Evolutionary conservation across 2,113 vertebrate genomes (phyloP).

Genomic region (Silurus asotus): DNA sequence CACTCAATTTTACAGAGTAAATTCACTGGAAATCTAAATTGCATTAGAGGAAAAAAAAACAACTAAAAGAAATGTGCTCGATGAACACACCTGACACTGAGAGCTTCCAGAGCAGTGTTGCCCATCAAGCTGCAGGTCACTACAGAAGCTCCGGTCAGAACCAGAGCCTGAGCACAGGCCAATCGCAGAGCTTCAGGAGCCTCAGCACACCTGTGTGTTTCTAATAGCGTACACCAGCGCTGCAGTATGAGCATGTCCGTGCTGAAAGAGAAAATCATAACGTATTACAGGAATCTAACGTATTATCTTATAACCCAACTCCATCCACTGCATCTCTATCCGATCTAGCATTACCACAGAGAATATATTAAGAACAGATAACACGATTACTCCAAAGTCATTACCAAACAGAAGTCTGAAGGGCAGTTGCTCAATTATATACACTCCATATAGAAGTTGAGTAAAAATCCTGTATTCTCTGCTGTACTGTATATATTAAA

Average conservation of each 20-base stretch:
- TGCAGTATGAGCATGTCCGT: conserved; percentile 40
- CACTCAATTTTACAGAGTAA: too few relatives aligned
- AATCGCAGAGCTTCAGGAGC: conserved; percentile 73
- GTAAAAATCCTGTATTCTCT: neutral
- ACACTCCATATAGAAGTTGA: too few relatives aligned
- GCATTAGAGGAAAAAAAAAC: neutral
- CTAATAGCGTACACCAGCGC: conserved; percentile 74
- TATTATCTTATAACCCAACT: neutral
- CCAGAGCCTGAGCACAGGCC: conserved; percentile 75
- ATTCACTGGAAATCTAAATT: neutral
- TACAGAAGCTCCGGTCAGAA: conserved; percentile 59
- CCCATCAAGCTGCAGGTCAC: conserved; percentile 52
- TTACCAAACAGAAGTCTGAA: neutral
- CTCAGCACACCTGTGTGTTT: conserved; percentile 61
- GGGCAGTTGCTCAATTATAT: neutral
- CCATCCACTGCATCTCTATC: neutral
- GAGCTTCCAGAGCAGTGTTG: neutral
- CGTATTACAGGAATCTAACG: neutral
- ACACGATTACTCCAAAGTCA: neutral
- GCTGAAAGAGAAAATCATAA: conserved; percentile 54
- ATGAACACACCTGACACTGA: conserved; percentile 71
- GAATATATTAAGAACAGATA: neutral
- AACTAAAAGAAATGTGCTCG: neutral
- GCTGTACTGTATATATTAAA: neutral
- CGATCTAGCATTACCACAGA: neutral